A percentile compares a stretch with the other conserved stretches of the same genome.
Conservation (phyloP, 2,113 vertebrate genomes). For the Siniperca chuatsi region DNA sequence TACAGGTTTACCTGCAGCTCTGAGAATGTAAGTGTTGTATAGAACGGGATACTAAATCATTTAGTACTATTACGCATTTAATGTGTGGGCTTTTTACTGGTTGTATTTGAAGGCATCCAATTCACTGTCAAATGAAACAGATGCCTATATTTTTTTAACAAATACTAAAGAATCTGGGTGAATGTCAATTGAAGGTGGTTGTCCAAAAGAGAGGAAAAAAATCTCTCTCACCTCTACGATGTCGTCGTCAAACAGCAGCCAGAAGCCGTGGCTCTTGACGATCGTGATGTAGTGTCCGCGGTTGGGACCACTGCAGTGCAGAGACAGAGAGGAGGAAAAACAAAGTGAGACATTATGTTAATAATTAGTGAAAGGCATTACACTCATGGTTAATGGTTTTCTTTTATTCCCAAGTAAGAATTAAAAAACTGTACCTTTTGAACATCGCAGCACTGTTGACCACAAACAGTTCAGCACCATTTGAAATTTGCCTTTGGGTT, state of each 20-base stretch:
- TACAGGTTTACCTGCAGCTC: too few species aligned
- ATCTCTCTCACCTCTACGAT: slow-evolving; percentile 91
- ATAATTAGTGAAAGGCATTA: not conserved
- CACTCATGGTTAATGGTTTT: not conserved
- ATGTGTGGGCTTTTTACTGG: too few species aligned
- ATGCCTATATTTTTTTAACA: too few species aligned
- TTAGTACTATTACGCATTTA: too few species aligned
- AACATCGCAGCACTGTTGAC: too few species aligned
- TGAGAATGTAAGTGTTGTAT: too few species aligned
- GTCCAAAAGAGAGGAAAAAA: not conserved
- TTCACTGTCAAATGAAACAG: too few species aligned
- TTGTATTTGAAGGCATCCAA: too few species aligned
- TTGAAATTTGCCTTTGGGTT: not conserved
- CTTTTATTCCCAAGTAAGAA: not conserved
- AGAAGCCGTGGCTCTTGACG: slow-evolving; percentile 98
- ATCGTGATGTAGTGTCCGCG: slow-evolving; percentile 98
- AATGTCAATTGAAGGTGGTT: too few species aligned
- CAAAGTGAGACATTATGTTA: not conserved
- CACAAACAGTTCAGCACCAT: too few species aligned
- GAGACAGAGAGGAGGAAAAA: not conserved
- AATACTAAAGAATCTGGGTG: not conserved
- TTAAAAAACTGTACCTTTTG: too few species aligned
- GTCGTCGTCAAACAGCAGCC: slow-evolving; percentile 98
- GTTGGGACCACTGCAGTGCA: slow-evolving; percentile 89
- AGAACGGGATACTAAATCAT: too few species aligned